A percentile compares a stretch with the other conserved stretches of the same genome.
Evolutionary conservation across 2,888 invertebrate species (phyloP).

Genomic region (Himalopsyche kuldschensis): DNA sequence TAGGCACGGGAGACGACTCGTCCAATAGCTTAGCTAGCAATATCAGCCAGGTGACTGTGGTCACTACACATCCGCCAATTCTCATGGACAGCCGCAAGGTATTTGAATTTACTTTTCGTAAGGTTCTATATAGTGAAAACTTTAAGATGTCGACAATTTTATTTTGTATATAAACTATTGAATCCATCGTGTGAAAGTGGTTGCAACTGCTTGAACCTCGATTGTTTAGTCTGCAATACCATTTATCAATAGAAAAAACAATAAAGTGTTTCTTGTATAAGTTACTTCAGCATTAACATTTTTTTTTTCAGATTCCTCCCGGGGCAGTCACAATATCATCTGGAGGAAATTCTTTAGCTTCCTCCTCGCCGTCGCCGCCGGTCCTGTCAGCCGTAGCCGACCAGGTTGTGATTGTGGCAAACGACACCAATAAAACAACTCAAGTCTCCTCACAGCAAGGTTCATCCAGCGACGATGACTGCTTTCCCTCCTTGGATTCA

Average conservation of each 20-base stretch:
- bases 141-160: too few relatives aligned
- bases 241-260: too few relatives aligned
- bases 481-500: conserved; percentile 75
- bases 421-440: conserved; percentile 72
- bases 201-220: too few relatives aligned
- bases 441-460: conserved; percentile 53
- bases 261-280: background rate
- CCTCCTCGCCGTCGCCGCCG: conserved; percentile 51
- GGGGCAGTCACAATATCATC: conserved; percentile 57
- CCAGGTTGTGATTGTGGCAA: conserved; percentile 81
- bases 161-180: too few relatives aligned
- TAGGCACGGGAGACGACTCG: conserved; percentile 49
- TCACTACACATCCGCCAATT: conserved; percentile 82
- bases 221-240: too few relatives aligned
- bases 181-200: too few relatives aligned
- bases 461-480: conserved; percentile 77
- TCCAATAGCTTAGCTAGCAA: conserved; percentile 74
- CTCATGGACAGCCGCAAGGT: conserved; percentile 57
- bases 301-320: conserved; percentile 48
- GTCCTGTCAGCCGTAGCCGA: conserved; percentile 50
- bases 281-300: background rate
- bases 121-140: too few relatives aligned
- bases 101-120: background rate
- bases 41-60: conserved; percentile 79
- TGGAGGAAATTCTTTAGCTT: conserved; percentile 40